Evolutionary conservation across 2,113 vertebrate species (phyloP).

Genomic region (Scolopax mira): DNA sequence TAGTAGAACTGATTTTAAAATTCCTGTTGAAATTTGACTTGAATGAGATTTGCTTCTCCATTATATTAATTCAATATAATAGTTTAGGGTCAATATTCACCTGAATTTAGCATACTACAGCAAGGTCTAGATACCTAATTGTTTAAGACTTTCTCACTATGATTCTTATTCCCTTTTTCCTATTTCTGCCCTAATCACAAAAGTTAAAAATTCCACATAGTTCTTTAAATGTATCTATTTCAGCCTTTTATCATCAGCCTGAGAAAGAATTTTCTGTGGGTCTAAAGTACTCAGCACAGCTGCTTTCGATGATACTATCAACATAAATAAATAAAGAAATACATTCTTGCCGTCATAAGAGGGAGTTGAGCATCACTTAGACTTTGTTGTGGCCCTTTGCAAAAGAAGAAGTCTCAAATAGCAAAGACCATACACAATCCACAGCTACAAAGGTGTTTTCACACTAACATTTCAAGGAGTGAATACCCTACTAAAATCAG

Average conservation of each 20-base stretch:
- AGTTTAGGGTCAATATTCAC: neutral
- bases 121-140: neutral
- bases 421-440: neutral
- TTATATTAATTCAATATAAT: neutral
- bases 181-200: neutral
- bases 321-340: neutral
- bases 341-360: neutral
- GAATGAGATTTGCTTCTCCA: neutral
- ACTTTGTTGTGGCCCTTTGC: neutral
- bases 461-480: neutral
- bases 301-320: neutral
- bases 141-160: neutral
- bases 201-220: neutral
- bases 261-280: neutral
- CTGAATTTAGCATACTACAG: neutral
- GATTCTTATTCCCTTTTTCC: neutral
- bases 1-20: neutral
- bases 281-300: neutral
- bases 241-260: neutral
- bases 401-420: neutral
- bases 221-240: neutral
- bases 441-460: neutral
- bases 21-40: neutral
- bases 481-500: neutral
- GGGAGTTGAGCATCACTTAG: neutral